phyloP scores from a whole-genome alignment of 2,888 invertebrate genomes.

The Acleris emargana region DNA sequence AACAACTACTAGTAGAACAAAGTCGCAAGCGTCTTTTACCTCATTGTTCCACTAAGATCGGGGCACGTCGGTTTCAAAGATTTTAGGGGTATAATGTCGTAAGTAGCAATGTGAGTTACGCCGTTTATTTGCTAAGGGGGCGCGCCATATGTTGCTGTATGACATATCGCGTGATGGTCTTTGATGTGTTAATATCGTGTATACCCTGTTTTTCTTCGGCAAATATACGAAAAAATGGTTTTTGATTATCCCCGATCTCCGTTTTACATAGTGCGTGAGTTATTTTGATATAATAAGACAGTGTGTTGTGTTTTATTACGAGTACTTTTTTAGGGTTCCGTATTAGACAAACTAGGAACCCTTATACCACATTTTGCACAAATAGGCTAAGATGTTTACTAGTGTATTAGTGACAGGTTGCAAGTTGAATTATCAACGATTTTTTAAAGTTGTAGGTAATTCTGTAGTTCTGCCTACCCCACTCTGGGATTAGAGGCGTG shows the following conservation, averaged over 20 bases:
- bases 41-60: background rate
- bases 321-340: too few species aligned
- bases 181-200: slow-evolving; percentile 42
- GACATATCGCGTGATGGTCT: slow-evolving; percentile 39
- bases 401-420: too few species aligned
- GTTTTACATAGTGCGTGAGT: slow-evolving; percentile 3
- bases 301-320: too few species aligned
- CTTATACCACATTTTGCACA: too few species aligned
- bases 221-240: slow-evolving; percentile 29
- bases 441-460: too few species aligned
- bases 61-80: background rate
- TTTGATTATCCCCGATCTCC: slow-evolving; percentile 19
- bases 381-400: too few species aligned
- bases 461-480: too few species aligned
- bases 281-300: background rate
- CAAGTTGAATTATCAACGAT: too few species aligned
- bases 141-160: slow-evolving; percentile 28
- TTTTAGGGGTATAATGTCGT: background rate
- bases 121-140: background rate
- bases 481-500: too few species aligned
- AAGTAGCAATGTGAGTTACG: slow-evolving; percentile 1
- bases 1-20: background rate
- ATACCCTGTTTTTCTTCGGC: slow-evolving; percentile 26
- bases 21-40: slow-evolving; percentile 6
- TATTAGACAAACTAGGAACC: too few species aligned